Base-by-base conservation (phyloP, 2,888 invertebrate species). In the Eupithecia pulchellata region DNA sequence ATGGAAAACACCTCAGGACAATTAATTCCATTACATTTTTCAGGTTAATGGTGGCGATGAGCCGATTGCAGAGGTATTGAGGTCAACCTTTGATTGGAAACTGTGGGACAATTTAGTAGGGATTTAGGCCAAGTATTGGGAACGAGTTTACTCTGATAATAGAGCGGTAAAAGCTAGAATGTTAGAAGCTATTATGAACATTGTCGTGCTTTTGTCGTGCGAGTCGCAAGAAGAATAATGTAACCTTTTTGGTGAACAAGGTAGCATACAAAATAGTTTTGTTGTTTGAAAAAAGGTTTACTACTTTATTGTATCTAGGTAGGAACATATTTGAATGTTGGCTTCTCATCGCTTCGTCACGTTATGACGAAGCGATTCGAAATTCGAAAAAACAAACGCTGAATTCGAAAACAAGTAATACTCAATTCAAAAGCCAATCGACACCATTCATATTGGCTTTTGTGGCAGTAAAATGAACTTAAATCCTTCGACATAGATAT, bases 21-120 rank as follows among this genome's bases (percentile, higher is more conserved):
- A 78, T 81, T 85, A 83, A 85, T 84, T 83, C 80, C 82, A 85
- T 83, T 83, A 82, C 81, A 78, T 68, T 74, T 66, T 77, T 75
- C 69, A 76, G 78, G 76, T 78, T 83, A 84, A 84, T 82, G 80
- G 69, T 52, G 25, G n/a, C 65, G 68, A 64, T 71, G 67, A 64
- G 47, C n/a, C 55, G 39, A 64, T 68, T 65, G 29, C 55, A 27
- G 65, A 60, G 42, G 4, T 68, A 74, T 65, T 27, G 68, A 55
- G 72, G 68, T 70, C 72, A 67, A n/a, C 17, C 29, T 64, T 69
- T 69, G 67, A 69, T 64, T 61, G 64, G 69, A 72, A 72, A 60
- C 36, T 55, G 64, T 64, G 42, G 27, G 25, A 27, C 60, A 30
- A 14, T 61, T 55, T 65, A 47, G 34, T 52, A 36, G 66, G 65